phyloP scores from a whole-genome alignment of 2,888 invertebrate genomes.

The Biston betularia region DNA sequence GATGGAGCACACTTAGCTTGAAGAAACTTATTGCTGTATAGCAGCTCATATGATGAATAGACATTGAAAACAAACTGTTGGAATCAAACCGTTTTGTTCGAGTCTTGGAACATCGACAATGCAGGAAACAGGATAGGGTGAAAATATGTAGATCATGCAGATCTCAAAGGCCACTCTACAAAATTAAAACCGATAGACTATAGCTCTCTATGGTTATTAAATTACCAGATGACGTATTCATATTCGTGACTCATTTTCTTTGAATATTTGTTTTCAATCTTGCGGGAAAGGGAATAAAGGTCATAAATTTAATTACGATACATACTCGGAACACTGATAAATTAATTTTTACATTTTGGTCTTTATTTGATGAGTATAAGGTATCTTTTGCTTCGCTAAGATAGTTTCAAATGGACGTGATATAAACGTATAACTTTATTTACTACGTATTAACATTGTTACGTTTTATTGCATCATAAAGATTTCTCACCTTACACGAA shows the following conservation, averaged over 20 bases:
- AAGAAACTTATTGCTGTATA: too few relatives aligned
- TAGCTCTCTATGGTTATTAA: slow-evolving; percentile 35
- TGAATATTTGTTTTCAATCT: slow-evolving; percentile 1
- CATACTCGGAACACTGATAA: slow-evolving; percentile 1
- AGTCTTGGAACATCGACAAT: too few relatives aligned
- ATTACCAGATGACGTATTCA: slow-evolving; percentile 22
- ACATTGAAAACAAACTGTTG: too few relatives aligned
- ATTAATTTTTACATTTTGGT: neutral
- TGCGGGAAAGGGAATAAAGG: slow-evolving; percentile 3
- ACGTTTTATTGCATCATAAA: slow-evolving; percentile 42
- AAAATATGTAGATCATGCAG: too few relatives aligned
- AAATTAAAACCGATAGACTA: too few relatives aligned
- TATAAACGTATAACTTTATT: slow-evolving; percentile 34
- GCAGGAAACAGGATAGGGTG: too few relatives aligned
- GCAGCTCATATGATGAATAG: too few relatives aligned
- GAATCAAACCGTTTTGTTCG: too few relatives aligned
- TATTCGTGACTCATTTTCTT: neutral
- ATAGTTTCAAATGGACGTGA: neutral
- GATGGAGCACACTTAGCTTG: too few relatives aligned
- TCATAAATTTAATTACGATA: neutral
- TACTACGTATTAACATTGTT: slow-evolving; percentile 44
- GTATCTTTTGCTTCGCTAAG: slow-evolving; percentile 13
- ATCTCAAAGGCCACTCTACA: too few relatives aligned
- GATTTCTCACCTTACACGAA: too few relatives aligned
- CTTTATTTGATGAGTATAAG: slow-evolving; percentile 23